Percentiles rank a stretch among this genome's conserved stretches.
These are phyloP conservation scores for Aspidoscelis tigris DNA, from an alignment of 2,113 vertebrate species.

Conservation along the genomic window DNA sequence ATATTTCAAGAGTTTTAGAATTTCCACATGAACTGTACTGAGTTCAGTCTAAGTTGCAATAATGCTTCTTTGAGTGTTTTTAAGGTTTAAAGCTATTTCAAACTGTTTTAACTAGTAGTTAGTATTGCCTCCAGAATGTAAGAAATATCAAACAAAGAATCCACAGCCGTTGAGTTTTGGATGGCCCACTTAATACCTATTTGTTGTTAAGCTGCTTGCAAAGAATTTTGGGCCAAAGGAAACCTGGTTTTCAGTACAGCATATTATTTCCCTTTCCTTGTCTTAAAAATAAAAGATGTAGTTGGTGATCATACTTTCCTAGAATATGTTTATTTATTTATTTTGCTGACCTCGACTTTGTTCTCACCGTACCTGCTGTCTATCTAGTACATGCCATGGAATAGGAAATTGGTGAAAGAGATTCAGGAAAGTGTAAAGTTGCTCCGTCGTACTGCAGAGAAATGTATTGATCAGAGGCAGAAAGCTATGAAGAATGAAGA, in stretches of 20 bases:
- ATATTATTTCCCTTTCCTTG: background rate
- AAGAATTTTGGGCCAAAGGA: background rate
- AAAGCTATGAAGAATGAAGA: constrained; percentile 79
- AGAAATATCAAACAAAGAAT: background rate
- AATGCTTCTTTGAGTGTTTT: no score
- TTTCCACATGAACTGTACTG: no score
- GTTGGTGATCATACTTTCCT: no score
- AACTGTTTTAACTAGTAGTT: background rate
- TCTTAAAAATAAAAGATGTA: background rate
- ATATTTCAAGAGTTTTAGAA: no score
- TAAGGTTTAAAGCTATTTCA: background rate
- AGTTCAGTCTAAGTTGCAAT: no score
- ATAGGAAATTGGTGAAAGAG: constrained; percentile 77
- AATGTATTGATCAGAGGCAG: constrained; percentile 82
- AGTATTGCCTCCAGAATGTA: background rate
- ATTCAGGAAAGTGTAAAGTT: constrained; percentile 77
- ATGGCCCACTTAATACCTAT: background rate
- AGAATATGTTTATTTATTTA: background rate
- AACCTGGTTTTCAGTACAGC: background rate
- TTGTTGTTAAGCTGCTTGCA: background rate
- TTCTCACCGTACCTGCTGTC: background rate
- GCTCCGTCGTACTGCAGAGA: constrained; percentile 81
- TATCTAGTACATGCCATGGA: constrained; percentile 70
- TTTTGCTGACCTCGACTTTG: background rate
- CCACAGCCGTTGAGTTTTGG: no score